Evolutionary conservation across 2,888 invertebrate species (phyloP), one percentile per base, ranked within the genome.

Genomic region (Andrena praecox): DNA sequence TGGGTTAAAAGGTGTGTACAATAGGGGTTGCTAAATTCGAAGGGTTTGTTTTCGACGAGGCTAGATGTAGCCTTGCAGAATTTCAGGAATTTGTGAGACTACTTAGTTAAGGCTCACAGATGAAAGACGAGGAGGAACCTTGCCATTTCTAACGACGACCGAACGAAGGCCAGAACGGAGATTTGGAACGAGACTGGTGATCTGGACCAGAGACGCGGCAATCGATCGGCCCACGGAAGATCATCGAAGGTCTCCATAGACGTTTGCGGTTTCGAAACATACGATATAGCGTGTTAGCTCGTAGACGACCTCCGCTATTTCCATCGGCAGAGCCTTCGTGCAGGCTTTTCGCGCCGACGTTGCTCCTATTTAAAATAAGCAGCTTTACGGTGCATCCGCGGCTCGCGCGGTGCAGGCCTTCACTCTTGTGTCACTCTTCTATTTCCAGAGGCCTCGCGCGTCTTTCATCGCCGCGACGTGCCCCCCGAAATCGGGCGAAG

Each of bases 391-490:
- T 82, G 80, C 82, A 82, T 80, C 70, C 54, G 66, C 24, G 70
- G 52, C 68, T 35, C 69, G 52, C 20, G 66, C 20, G 60, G 27
- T 50, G 71, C 75, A 82, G 75, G 82, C 82, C 82, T 82, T 82
- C 82, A 75, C 82, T 82, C 82, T 82, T 80, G 80, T 82, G 82
- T 82, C 82, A 77, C 77, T 83, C 83, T 74, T 82, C 83, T 83
- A 83, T 83, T 83, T 83, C 83, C 83, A 83, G 82, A 82, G 67
- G 66, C 77, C 27, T 63, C 73, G 64, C 29, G 70, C 73, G 42
- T 71, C 54, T 77, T 76, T 80, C 54, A 52, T 20, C 80, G 71
- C 48, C 59, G 62, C 63, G 48, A 60, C 60, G 63, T 35, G 52
- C 64, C 54, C 35, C 80, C 56, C 72, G 54, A 72, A 73, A 50